Evolutionary conservation across 2,888 invertebrate species (phyloP).

Genomic region (Steinernema carpocapsae): DNA sequence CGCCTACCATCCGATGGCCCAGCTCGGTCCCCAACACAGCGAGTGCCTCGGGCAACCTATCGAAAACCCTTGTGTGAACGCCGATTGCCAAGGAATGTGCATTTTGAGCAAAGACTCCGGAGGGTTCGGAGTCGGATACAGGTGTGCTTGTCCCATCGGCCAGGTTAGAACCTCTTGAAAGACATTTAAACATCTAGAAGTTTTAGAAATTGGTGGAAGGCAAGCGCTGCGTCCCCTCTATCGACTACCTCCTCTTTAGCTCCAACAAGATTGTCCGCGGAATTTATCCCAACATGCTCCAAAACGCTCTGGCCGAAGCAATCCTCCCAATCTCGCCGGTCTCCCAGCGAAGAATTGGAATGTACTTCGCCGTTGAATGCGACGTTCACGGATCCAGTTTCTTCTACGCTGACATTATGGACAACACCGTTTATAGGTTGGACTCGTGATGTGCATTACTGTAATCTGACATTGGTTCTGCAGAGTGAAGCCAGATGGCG

Average conservation of each 20-base stretch:
- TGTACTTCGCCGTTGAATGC: constrained; percentile 84
- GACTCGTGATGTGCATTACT: constrained; percentile 29
- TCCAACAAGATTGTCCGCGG: constrained; percentile 85
- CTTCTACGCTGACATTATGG: constrained; percentile 93
- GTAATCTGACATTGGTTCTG: constrained; percentile 18
- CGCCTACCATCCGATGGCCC: constrained; percentile 66
- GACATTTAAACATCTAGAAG: too few relatives aligned
- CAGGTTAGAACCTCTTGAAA: constrained; percentile 36
- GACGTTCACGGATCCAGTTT: constrained; percentile 77
- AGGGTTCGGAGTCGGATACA: constrained; percentile 73
- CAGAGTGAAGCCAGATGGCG: constrained; percentile 75
- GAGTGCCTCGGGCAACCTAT: constrained; percentile 63
- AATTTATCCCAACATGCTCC: constrained; percentile 80
- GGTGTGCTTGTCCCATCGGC: constrained; percentile 92
- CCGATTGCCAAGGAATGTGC: constrained; percentile 80
- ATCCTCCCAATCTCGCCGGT: constrained; percentile 86
- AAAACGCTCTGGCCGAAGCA: constrained; percentile 85
- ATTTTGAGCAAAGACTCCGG: constrained; percentile 79
- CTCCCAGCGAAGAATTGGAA: constrained; percentile 88
- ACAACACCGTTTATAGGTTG: constrained; percentile 69
- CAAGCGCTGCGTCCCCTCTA: constrained; percentile 62
- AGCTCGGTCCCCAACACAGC: constrained; percentile 61
- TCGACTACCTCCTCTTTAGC: constrained; percentile 67
- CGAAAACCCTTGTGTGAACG: constrained; percentile 64
- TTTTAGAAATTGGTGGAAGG: constrained; percentile 64